These are phyloP conservation scores for Anabacerthia variegaticeps DNA, from an alignment of 2,797 vertebrate species.

Conservation along the genomic window DNA sequence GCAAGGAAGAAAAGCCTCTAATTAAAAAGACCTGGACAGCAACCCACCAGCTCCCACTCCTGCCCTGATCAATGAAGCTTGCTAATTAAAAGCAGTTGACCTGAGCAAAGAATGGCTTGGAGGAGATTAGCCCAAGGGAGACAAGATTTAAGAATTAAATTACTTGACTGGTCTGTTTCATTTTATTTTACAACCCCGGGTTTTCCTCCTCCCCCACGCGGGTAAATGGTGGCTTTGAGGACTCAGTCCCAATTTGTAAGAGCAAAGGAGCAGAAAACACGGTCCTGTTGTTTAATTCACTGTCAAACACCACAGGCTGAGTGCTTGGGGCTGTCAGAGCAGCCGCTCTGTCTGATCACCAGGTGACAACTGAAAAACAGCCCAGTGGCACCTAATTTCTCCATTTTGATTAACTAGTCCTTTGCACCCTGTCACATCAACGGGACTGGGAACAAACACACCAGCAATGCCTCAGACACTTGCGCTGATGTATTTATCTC, in stretches of 20 bases:
- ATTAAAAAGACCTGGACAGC: constrained; percentile 52
- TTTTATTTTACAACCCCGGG: neutral
- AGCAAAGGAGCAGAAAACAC: neutral
- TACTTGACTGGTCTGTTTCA: constrained; percentile 41
- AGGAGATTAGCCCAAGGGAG: constrained; percentile 42
- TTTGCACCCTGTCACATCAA: neutral
- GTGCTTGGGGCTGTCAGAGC: neutral
- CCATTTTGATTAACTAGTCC: constrained; percentile 26
- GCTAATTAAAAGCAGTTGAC: constrained; percentile 72
- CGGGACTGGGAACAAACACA: neutral
- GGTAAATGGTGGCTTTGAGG: constrained; percentile 16
- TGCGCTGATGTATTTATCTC: neutral
- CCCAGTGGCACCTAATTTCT: neutral
- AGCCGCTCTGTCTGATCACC: neutral
- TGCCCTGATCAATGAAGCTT: constrained; percentile 60
- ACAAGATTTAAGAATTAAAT: constrained; percentile 62
- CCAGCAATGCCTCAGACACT: neutral
- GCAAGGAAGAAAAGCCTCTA: constrained; percentile 27
- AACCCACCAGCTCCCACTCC: constrained; percentile 45
- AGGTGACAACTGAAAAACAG: constrained; percentile 13
- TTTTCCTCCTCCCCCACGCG: neutral
- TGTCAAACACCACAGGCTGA: neutral
- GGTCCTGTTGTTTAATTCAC: constrained; percentile 6
- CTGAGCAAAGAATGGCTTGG: constrained; percentile 40
- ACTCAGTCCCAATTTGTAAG: constrained; percentile 8